Percentiles rank a stretch among this genome's conserved stretches.
Evolutionary conservation across 1,140 invertebrate species (phyloP).

Genomic region (Ceratina australensis): DNA sequence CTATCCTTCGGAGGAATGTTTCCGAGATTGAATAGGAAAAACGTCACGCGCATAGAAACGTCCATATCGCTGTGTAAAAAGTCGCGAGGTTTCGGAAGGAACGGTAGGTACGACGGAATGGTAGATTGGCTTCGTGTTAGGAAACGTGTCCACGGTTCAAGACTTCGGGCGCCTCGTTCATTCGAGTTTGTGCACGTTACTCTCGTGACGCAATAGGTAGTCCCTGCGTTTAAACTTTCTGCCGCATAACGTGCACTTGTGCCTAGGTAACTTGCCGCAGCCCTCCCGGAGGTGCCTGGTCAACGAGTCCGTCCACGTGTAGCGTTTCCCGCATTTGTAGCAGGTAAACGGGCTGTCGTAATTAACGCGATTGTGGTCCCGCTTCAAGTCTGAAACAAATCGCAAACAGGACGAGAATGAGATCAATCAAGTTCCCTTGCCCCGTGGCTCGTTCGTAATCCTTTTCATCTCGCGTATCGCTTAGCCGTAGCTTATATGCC

Average conservation of each 20-base stretch:
- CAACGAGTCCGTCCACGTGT: conserved; percentile 82
- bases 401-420: conserved; percentile 45
- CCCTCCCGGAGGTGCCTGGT: conserved; percentile 83
- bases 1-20: too few species aligned
- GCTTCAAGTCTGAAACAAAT: conserved; percentile 65
- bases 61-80: too few species aligned
- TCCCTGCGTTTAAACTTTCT: conserved; percentile 65
- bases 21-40: too few species aligned
- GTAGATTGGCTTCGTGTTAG: not conserved
- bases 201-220: conserved; percentile 63
- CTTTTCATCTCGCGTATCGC: not conserved
- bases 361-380: conserved; percentile 61
- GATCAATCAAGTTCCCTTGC: conserved; percentile 20
- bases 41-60: too few species aligned
- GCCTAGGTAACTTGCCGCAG: conserved; percentile 73
- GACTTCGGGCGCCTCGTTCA: not conserved
- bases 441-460: not conserved
- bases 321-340: conserved; percentile 82
- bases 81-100: too few species aligned
- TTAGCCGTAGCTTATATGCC: not conserved
- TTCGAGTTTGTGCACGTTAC: conserved; percentile 60
- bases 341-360: conserved; percentile 79
- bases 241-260: conserved; percentile 63
- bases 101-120: not conserved
- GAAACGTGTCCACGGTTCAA: too few species aligned